A percentile compares a stretch with the other conserved stretches of the same genome.
Evolutionary conservation across 2,888 invertebrate genomes (phyloP).

Genomic region (Ormia ochracea): DNA sequence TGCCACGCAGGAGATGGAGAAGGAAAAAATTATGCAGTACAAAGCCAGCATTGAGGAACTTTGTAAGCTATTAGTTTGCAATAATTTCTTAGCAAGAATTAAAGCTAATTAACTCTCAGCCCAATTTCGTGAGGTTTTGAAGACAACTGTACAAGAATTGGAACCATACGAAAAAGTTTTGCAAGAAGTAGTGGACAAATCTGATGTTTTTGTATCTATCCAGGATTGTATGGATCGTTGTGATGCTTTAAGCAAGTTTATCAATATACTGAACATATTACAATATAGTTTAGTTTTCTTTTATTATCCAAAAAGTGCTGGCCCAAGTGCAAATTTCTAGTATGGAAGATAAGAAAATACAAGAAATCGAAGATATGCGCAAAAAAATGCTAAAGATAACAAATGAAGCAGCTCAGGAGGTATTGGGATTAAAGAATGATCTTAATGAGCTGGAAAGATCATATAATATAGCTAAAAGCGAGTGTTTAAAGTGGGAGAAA

Average conservation of each 20-base stretch:
- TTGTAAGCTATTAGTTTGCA: neutral
- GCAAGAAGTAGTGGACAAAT: conserved; percentile 71
- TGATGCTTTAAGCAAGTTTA: conserved; percentile 74
- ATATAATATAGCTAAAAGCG: conserved; percentile 69
- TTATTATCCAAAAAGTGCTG: conserved; percentile 69
- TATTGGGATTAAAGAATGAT: conserved; percentile 75
- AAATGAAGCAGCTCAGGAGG: conserved; percentile 72
- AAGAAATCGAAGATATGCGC: conserved; percentile 74
- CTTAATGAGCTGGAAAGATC: conserved; percentile 72
- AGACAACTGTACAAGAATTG: conserved; percentile 70
- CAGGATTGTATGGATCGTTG: conserved; percentile 76
- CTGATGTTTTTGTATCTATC: conserved; percentile 71
- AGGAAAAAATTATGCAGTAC: conserved; percentile 67
- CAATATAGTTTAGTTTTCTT: neutral
- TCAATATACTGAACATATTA: neutral
- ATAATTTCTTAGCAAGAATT: neutral
- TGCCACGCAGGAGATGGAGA: conserved; percentile 67
- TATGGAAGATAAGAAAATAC: conserved; percentile 69
- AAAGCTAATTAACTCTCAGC: neutral
- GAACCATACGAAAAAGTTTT: conserved; percentile 74
- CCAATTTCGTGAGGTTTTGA: conserved; percentile 69
- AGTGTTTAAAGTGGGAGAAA: conserved; percentile 74
- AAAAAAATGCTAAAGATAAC: conserved; percentile 73
- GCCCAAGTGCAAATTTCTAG: conserved; percentile 74
- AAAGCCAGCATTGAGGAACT: conserved; percentile 64